Evolutionary conservation across 30 jellyfish, hydroid and myxozoan genomes (phyloP).

Genomic region (Mastigias papua): DNA sequence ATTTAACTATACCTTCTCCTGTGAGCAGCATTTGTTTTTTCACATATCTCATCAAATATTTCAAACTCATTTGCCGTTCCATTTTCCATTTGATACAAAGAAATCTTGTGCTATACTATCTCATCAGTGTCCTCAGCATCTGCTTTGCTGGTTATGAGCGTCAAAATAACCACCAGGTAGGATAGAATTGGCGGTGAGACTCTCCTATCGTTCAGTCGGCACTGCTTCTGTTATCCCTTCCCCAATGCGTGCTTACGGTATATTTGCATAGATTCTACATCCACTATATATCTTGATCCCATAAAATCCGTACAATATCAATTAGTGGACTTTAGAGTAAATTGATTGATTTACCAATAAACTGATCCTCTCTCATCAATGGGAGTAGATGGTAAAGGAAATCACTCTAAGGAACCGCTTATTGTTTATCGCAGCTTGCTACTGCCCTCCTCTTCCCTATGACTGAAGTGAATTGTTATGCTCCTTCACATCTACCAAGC

Average conservation of each 20-base stretch:
- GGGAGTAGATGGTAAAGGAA: conserved; percentile 5
- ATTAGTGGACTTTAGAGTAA: conserved; percentile 12
- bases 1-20: conserved; percentile 56
- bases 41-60: conserved; percentile 61
- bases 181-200: neutral
- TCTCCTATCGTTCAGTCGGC: neutral
- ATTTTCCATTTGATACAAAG: conserved; percentile 54
- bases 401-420: conserved; percentile 63
- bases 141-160: neutral
- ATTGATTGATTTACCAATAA: neutral
- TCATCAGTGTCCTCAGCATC: neutral
- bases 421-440: conserved; percentile 42
- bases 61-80: conserved; percentile 51
- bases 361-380: conserved; percentile 8
- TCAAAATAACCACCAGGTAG: neutral
- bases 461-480: conserved; percentile 31
- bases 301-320: conserved; percentile 17
- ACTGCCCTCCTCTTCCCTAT: neutral
- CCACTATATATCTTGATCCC: conserved; percentile 18
- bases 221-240: neutral
- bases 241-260: neutral
- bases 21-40: conserved; percentile 49
- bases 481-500: conserved; percentile 18
- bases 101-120: neutral
- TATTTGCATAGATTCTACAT: neutral